phyloP scores from a whole-genome alignment of 1,140 invertebrate genomes.

The Cyclina sinensis region DNA sequence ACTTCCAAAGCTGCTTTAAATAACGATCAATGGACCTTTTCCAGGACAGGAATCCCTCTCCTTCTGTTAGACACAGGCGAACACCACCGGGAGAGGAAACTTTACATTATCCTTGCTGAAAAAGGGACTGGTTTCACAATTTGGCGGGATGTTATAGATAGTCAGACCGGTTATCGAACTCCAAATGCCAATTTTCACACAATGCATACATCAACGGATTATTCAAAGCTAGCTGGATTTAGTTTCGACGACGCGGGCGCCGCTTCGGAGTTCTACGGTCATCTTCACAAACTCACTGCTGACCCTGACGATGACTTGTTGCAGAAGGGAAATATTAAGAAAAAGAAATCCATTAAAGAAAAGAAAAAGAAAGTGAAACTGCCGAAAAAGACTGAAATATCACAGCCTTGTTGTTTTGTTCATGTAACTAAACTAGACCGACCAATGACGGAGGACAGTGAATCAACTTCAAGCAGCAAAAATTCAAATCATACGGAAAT shows the following conservation, averaged over 20 bases:
- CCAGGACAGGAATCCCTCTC: conserved; percentile 93
- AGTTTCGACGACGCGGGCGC: conserved; percentile 93
- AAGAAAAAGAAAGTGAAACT: conserved; percentile 86
- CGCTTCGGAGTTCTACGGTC: conserved; percentile 90
- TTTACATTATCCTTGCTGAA: conserved; percentile 93
- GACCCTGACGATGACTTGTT: conserved; percentile 94
- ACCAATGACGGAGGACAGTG: conserved; percentile 77
- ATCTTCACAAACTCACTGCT: conserved; percentile 91
- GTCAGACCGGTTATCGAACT: conserved; percentile 88
- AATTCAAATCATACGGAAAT: conserved; percentile 16
- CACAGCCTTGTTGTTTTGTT: conserved; percentile 94
- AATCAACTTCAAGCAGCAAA: background rate
- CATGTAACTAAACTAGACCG: conserved; percentile 94
- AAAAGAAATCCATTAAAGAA: conserved; percentile 88
- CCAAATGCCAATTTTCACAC: conserved; percentile 92
- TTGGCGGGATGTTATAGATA: conserved; percentile 94
- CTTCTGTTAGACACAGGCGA: conserved; percentile 91
- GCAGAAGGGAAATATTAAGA: conserved; percentile 87
- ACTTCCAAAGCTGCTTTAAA: conserved; percentile 58
- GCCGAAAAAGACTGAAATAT: conserved; percentile 94
- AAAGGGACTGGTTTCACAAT: conserved; percentile 94
- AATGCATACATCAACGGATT: conserved; percentile 92
- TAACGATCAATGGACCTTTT: conserved; percentile 90
- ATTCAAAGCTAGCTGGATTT: conserved; percentile 89
- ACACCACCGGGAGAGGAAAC: conserved; percentile 90